A percentile compares a stretch with the other conserved stretches of the same genome.
These are phyloP conservation scores for Apocheima hispidaria DNA, from an alignment of 2,888 invertebrate genomes.

Conservation along the genomic window DNA sequence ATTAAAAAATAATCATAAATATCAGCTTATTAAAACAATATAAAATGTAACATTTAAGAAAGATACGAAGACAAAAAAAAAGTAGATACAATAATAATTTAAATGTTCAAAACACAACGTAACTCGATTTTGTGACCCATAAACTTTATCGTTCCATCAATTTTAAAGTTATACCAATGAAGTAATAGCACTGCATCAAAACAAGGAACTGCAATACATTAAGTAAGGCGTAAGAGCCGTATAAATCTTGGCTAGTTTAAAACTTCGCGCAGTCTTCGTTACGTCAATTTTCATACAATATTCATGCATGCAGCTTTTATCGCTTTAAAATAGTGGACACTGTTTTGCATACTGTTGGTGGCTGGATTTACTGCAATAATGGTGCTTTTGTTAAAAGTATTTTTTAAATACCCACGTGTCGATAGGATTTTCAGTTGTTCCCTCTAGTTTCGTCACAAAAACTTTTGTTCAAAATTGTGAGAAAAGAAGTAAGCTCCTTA, in stretches of 20 bases:
- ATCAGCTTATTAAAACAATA: too few relatives aligned
- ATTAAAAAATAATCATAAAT: too few relatives aligned
- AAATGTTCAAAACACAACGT: conserved; percentile 26
- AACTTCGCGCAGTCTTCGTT: conserved; percentile 59
- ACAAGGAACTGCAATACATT: conserved; percentile 55
- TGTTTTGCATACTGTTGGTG: background rate
- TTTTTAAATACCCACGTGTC: background rate
- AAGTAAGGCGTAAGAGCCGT: conserved; percentile 43
- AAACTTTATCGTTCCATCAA: conserved; percentile 45
- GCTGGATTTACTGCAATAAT: background rate
- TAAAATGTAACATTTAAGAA: too few relatives aligned
- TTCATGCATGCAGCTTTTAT: conserved; percentile 56
- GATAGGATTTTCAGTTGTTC: too few relatives aligned
- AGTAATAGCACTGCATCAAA: conserved; percentile 48
- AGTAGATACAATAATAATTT: too few relatives aligned
- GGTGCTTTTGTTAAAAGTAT: background rate
- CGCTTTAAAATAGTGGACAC: conserved; percentile 29
- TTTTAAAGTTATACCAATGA: conserved; percentile 53
- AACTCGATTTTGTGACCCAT: conserved; percentile 39
- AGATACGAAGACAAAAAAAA: too few relatives aligned
- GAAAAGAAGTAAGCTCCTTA: too few relatives aligned
- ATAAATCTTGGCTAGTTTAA: conserved; percentile 60
- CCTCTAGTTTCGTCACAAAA: too few relatives aligned
- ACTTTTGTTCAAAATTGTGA: too few relatives aligned
- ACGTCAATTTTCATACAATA: conserved; percentile 63